phyloP scores from a whole-genome alignment of 2,797 vertebrate genomes.

The Gastrophryne carolinensis region DNA sequence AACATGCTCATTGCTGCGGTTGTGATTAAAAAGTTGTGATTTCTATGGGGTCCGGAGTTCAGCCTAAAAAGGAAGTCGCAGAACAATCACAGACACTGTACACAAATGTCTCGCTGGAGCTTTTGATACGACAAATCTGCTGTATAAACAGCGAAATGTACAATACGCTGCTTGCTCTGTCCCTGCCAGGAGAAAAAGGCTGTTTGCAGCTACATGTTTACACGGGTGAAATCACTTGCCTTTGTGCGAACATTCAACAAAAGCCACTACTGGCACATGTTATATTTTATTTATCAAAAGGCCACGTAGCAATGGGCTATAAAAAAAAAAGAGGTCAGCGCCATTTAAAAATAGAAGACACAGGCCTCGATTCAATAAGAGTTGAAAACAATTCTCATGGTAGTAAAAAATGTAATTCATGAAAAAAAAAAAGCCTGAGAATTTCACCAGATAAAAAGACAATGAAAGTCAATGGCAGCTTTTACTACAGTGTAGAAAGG shows the following conservation, averaged over 20 bases:
- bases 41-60: too few relatives aligned
- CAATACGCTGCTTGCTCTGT: background rate
- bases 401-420: too few relatives aligned
- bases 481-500: too few relatives aligned
- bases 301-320: background rate
- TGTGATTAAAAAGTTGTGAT: too few relatives aligned
- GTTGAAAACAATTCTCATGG: too few relatives aligned
- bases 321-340: background rate
- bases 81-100: background rate
- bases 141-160: slow-evolving; percentile 22
- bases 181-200: background rate
- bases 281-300: slow-evolving; percentile 18
- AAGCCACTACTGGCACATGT: background rate
- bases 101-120: background rate
- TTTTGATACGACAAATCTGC: slow-evolving; percentile 7
- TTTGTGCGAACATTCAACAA: slow-evolving; percentile 5
- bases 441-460: too few relatives aligned
- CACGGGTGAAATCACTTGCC: slow-evolving; percentile 12
- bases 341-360: background rate
- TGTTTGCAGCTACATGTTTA: slow-evolving; percentile 18
- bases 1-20: too few relatives aligned
- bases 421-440: too few relatives aligned
- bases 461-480: too few relatives aligned
- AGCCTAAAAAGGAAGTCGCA: slow-evolving; percentile 11
- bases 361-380: too few relatives aligned